Percentiles rank a stretch among this genome's conserved stretches.
phyloP scores from a whole-genome alignment of 2,888 invertebrate species.

The Muscina levida region DNA sequence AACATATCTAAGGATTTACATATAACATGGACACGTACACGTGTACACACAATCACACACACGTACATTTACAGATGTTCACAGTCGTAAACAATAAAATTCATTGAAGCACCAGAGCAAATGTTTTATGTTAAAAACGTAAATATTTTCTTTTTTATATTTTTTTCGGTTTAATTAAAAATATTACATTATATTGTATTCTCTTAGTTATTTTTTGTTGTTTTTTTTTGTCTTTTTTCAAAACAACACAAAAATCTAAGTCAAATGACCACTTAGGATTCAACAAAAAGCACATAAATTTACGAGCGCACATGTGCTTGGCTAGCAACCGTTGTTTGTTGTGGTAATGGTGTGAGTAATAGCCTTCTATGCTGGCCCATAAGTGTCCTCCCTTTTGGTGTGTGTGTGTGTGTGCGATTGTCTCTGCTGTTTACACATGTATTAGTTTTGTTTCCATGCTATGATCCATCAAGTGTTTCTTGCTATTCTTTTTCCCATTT shows the following conservation, averaged over 20 bases:
- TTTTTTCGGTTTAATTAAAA: conserved; percentile 22
- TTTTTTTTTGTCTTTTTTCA: not conserved
- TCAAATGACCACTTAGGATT: conserved; percentile 40
- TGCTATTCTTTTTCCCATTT: conserved; percentile 32
- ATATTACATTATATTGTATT: not conserved
- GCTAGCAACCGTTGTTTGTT: not conserved
- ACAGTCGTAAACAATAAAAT: not conserved
- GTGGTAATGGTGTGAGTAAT: conserved; percentile 23
- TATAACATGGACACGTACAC: not conserved
- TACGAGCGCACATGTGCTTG: conserved; percentile 38
- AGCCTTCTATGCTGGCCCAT: not conserved
- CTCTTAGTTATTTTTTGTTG: too few species aligned
- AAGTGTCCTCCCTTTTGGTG: conserved; percentile 20
- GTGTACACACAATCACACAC: not conserved
- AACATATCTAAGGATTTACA: conserved; percentile 5
- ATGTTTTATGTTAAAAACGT: conserved; percentile 5
- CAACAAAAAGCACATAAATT: conserved; percentile 43
- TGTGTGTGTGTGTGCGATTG: conserved; percentile 2
- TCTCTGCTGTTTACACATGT: not conserved
- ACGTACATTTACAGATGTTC: not conserved
- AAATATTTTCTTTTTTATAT: not conserved
- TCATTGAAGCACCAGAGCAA: not conserved
- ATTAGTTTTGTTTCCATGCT: conserved; percentile 14
- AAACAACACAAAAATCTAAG: conserved; percentile 7
- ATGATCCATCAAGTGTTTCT: conserved; percentile 50